These are phyloP conservation scores for Apeltes quadracus DNA, from an alignment of 2,113 vertebrate genomes.

Conservation along the genomic window DNA sequence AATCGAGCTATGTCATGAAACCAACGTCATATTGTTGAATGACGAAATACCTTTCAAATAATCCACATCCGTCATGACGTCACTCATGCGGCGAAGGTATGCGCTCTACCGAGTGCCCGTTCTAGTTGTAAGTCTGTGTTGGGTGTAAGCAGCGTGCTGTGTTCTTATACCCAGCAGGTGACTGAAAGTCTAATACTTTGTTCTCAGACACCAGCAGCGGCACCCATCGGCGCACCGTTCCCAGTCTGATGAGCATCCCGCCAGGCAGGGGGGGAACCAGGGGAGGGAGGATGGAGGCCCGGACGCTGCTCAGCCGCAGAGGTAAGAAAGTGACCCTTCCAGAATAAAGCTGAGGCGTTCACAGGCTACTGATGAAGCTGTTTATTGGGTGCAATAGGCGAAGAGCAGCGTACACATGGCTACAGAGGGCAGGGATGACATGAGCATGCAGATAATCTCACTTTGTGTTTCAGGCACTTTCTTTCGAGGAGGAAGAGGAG, in stretches of 20 bases:
- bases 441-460: not conserved
- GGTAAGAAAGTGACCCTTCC: slow-evolving; percentile 49
- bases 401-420: slow-evolving; percentile 9
- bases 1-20: too few relatives aligned
- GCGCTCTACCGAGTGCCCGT: too few relatives aligned
- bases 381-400: slow-evolving; percentile 55
- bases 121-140: too few relatives aligned
- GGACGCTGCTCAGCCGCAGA: slow-evolving; percentile 78
- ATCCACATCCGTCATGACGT: too few relatives aligned
- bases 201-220: slow-evolving; percentile 86
- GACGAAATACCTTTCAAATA: too few relatives aligned
- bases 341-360: slow-evolving; percentile 6
- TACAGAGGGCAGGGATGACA: not conserved
- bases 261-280: slow-evolving; percentile 74
- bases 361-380: slow-evolving; percentile 28
- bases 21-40: too few relatives aligned
- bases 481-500: slow-evolving; percentile 67
- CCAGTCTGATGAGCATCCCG: slow-evolving; percentile 75
- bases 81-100: too few relatives aligned
- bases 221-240: slow-evolving; percentile 74
- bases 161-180: not conserved
- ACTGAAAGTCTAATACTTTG: not conserved
- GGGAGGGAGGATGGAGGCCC: slow-evolving; percentile 80
- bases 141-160: not conserved
- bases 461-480: slow-evolving; percentile 44